A percentile compares a stretch with the other conserved stretches of the same genome.
These are phyloP conservation scores for Diploptera punctata DNA, from an alignment of 2,888 invertebrate species.

Conservation along the genomic window DNA sequence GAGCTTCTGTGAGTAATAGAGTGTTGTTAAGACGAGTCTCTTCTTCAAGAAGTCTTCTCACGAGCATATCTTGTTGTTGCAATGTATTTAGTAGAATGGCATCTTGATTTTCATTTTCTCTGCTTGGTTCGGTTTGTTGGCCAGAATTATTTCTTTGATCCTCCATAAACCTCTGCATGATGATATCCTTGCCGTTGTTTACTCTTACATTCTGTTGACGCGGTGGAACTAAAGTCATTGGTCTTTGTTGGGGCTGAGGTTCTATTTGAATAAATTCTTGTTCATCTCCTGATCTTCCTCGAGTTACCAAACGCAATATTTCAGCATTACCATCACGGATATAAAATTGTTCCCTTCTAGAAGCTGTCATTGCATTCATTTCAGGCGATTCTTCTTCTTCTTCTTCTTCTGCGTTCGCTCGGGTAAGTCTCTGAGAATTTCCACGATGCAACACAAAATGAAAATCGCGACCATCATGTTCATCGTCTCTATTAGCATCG, in stretches of 20 bases:
- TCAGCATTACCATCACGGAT: conserved; percentile 87
- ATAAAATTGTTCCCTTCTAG: conserved; percentile 72
- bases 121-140: conserved; percentile 44
- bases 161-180: conserved; percentile 84
- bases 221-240: conserved; percentile 61
- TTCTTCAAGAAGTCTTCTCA: conserved; percentile 37
- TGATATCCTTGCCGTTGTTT: conserved; percentile 82
- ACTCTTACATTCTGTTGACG: conserved; percentile 65
- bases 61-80: conserved; percentile 37
- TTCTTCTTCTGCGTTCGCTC: neutral
- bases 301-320: conserved; percentile 78
- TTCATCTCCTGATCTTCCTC: conserved; percentile 69
- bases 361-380: conserved; percentile 16
- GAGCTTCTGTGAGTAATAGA: conserved; percentile 27
- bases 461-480: neutral
- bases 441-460: conserved; percentile 7
- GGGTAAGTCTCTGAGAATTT: neutral
- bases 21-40: conserved; percentile 28
- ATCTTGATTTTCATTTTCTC: neutral
- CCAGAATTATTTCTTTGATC: conserved; percentile 60
- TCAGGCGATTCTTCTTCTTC: neutral
- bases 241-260: conserved; percentile 49
- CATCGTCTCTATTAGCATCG: conserved; percentile 43
- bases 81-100: neutral
- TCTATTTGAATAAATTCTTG: neutral